These are phyloP conservation scores for Aleiodes sp. DNA, from an alignment of 1,140 invertebrate genomes.

Conservation along the genomic window DNA sequence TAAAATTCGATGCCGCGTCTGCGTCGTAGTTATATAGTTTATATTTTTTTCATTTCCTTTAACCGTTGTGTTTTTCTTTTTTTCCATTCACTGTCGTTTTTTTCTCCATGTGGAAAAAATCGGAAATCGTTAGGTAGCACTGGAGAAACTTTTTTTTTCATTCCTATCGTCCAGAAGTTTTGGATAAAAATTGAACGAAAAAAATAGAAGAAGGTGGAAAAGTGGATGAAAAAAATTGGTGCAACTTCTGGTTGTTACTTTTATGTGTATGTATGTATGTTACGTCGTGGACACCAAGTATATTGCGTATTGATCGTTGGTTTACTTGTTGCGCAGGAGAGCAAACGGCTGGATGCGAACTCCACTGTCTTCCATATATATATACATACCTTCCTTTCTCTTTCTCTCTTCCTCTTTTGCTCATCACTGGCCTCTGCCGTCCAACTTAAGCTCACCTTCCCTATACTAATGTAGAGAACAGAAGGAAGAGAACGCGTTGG, in stretches of 20 bases:
- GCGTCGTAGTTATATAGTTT: constrained; percentile 18
- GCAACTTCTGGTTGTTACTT: neutral
- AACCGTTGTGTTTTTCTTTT: neutral
- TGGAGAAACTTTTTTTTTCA: neutral
- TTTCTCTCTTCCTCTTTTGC: neutral
- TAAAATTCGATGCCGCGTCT: constrained; percentile 30
- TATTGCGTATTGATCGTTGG: constrained; percentile 58
- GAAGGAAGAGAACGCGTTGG: no score
- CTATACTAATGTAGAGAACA: neutral
- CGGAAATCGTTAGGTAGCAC: constrained; percentile 29
- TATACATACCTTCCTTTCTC: neutral
- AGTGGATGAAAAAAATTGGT: constrained; percentile 4
- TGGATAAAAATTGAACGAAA: neutral
- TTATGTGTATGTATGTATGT: constrained; percentile 9
- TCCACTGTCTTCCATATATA: constrained; percentile 8
- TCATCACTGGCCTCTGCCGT: neutral
- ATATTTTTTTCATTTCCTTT: neutral
- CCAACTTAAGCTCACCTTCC: constrained; percentile 1
- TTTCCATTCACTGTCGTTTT: no score
- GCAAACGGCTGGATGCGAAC: constrained; percentile 37
- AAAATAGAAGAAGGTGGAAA: constrained; percentile 3
- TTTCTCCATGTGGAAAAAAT: constrained; percentile 21
- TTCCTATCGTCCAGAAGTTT: constrained; percentile 13
- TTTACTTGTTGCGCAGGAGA: constrained; percentile 58
- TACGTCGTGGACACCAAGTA: constrained; percentile 39